Evolutionary conservation across 2,888 invertebrate species (phyloP), one percentile per base, ranked within the genome.

Genomic region (Poecilus cupreus): DNA sequence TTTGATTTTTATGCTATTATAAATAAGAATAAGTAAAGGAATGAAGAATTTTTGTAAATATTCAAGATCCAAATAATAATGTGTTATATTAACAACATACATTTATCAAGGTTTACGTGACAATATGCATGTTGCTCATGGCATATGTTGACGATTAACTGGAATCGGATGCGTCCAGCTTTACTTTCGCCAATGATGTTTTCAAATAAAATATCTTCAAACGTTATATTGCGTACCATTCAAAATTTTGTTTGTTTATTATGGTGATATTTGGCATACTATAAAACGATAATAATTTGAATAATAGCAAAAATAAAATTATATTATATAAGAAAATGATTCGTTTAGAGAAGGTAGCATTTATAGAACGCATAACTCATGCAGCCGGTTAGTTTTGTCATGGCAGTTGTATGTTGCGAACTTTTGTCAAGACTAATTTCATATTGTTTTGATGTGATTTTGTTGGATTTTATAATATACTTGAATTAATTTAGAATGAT

Each of bases 351-450:
- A 18, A 68, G 16, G 64, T 16, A n/a, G 37, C 32, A 37, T 72
- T 18, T 13, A 79, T 49, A 68, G 79, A 68, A 79, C 49, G 79
- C 79, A 79, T 49, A 51, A 11, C 46, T 68, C 22, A 26, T 68
- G 46, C 79, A 79, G 68, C 79, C 79, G 79, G 79, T 79, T 78
- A 79, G 70, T 79, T 79, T 79, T 32, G 16, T 77, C 57, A 77
- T 77, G 77, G 77, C 77, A 54, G 60, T 77, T 77, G 79, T 79
- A 68, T 79, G 68, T 70, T 68, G 79, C 79, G 79, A 70, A 79
- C 68, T 79, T 72, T 79, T 70, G 68, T 72, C 68, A 68, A 79
- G 79, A 64, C 32, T 46, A 51, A 76, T 79, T 79, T 79, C 26
- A 68, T 79, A 51, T 68, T 79, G 79, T 79, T 79, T 79, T 79